These are phyloP conservation scores for Bugula neritina DNA, from an alignment of 2,888 invertebrate genomes.

Conservation along the genomic window DNA sequence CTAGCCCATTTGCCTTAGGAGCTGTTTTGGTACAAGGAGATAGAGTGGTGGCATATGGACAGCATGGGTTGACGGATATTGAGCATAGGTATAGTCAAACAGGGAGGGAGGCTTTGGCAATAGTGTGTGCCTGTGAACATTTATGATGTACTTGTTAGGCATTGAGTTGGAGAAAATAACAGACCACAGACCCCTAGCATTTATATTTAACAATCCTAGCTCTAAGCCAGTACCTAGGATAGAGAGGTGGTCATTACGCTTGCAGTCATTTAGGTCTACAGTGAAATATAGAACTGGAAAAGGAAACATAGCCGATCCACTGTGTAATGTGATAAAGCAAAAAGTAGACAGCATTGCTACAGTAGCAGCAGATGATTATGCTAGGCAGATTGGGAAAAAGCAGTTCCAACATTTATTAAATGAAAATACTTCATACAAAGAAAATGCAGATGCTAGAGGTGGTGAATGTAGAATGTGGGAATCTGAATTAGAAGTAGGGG, in stretches of 20 bases:
- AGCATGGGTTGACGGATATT: neutral
- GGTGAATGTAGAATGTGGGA: no score
- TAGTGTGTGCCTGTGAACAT: constrained; percentile 37
- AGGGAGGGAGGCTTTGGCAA: constrained; percentile 33
- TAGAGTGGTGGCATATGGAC: constrained; percentile 10
- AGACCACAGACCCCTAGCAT: constrained; percentile 38
- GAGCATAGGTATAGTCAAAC: constrained; percentile 37
- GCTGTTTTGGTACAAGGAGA: neutral
- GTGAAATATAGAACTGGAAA: constrained; percentile 33
- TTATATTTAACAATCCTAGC: constrained; percentile 34
- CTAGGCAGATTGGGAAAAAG: no score
- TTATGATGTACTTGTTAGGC: constrained; percentile 38
- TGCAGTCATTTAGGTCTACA: constrained; percentile 33
- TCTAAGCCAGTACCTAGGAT: constrained; percentile 37
- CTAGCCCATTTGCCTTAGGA: neutral
- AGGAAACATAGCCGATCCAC: constrained; percentile 31
- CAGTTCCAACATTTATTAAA: no score
- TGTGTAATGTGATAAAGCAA: neutral
- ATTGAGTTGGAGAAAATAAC: constrained; percentile 34
- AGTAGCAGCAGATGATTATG: no score
- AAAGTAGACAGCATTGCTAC: no score
- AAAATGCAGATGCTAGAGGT: no score
- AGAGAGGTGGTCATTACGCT: constrained; percentile 34
- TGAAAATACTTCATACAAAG: no score
- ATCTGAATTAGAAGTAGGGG: no score